Base-by-base conservation (phyloP, 1,140 invertebrate species). In the Polyergus mexicanus region DNA sequence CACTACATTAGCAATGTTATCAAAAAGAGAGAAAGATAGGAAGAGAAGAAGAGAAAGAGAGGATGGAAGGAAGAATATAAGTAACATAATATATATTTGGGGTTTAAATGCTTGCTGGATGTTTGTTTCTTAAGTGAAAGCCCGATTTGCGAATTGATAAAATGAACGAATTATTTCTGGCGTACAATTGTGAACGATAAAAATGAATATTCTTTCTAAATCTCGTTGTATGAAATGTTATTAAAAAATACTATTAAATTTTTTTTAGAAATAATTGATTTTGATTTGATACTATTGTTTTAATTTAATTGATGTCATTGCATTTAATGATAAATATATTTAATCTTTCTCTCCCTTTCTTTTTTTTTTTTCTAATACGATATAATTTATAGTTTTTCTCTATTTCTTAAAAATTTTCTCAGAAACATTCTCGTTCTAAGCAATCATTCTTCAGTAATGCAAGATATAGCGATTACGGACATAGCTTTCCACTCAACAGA, bases 401-500 rank as follows among this genome's bases (percentile, higher is more conserved):
- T 1, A 3, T 22, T 11, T 25, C 54, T 32, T 13, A 19, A 25
- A 22, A 54, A 72, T 5, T 60, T 44, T 62, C 13, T 76, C n/a
- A 35, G 10, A 35, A 6, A 35, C 5, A 19, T 72, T 60, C 41
- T 44, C 22, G 44, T 71, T 38, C 7, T 71, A 84, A 38, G 28
- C 56, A 41, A 75, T 83, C 80, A 60, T 83, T 83, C 69, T 74
- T 72, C 68, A 19, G 68, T 44, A 47, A 74, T 84, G 51, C 80
- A 76, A 84, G 80, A 77, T 74, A 84, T n/a, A 60, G 68, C 38
- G 56, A 62, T 56, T 77, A 77, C 25, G 68, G 62, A 84, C 80
- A 84, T 62, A 75, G 71, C 69, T 84, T 84, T 84, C 72, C 78
- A 72, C 78, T 72, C 66, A 74, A 58, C 80, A 68, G n/a, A 83